A percentile compares a stretch with the other conserved stretches of the same genome.
These are phyloP conservation scores for Dendroctonus ponderosae DNA, from an alignment of 1,140 invertebrate species.

Conservation along the genomic window DNA sequence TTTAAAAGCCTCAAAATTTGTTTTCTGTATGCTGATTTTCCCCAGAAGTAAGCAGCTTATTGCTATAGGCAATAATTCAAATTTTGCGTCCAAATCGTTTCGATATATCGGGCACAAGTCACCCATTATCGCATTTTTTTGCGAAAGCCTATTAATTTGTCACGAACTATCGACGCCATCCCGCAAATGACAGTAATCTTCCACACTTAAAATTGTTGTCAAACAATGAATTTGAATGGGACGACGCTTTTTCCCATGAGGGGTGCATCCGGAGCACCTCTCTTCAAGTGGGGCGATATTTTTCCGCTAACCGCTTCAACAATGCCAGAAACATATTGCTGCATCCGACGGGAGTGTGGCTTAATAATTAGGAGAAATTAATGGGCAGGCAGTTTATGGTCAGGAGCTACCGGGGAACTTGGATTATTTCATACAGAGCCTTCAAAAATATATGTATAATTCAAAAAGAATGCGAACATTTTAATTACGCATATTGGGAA, in stretches of 20 bases:
- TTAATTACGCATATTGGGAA: too few species aligned
- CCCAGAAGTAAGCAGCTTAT: too few species aligned
- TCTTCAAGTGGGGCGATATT: conserved; percentile 48
- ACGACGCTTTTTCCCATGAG: conserved; percentile 44
- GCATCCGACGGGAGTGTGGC: conserved; percentile 46
- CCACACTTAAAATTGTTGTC: conserved; percentile 45
- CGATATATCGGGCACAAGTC: conserved; percentile 3
- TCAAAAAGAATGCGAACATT: too few species aligned
- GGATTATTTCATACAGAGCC: too few species aligned
- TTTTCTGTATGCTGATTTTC: too few species aligned
- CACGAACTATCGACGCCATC: conserved; percentile 10
- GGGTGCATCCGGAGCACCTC: conserved; percentile 18
- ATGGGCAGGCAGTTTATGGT: conserved; percentile 13
- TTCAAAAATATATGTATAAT: too few species aligned
- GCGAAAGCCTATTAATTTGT: conserved; percentile 27
- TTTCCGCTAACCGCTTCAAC: conserved; percentile 44
- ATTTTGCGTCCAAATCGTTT: too few species aligned
- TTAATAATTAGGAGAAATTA: conserved; percentile 47
- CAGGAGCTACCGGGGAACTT: neutral
- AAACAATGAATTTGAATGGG: conserved; percentile 47
- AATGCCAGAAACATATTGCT: conserved; percentile 47
- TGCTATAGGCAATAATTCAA: too few species aligned
- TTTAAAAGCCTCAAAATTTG: too few species aligned
- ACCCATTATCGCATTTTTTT: conserved; percentile 14
- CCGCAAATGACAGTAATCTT: conserved; percentile 43